Evolutionary conservation across 2,888 invertebrate species (phyloP).

Genomic region (Eristalis pertinax): DNA sequence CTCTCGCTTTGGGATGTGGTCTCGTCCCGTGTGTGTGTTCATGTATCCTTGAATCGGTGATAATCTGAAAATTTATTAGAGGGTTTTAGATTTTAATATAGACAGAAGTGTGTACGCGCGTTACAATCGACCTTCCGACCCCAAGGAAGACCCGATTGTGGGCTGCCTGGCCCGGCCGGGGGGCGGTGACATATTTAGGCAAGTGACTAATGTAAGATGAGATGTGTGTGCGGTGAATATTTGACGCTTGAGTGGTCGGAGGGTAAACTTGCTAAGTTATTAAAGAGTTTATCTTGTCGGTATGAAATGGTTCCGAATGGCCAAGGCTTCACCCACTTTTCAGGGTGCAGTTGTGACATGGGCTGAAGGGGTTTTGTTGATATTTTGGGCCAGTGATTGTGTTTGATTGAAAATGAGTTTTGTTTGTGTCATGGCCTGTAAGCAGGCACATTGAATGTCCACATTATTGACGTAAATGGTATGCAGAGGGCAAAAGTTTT

Average conservation of each 20-base stretch:
- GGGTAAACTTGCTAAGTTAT: slow-evolving; percentile 28
- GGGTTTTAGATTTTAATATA: slow-evolving; percentile 61
- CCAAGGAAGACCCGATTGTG: background rate
- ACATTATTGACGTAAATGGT: slow-evolving; percentile 5
- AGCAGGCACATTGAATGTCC: background rate
- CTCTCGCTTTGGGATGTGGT: background rate
- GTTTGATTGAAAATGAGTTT: slow-evolving; percentile 27
- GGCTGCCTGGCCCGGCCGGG: no score
- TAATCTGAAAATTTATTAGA: slow-evolving; percentile 64
- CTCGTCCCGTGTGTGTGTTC: no score
- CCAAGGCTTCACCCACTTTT: slow-evolving; percentile 12
- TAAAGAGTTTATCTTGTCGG: slow-evolving; percentile 29
- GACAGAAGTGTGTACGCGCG: slow-evolving; percentile 20
- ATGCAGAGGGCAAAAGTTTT: background rate
- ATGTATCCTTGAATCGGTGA: slow-evolving; percentile 53
- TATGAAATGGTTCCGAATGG: slow-evolving; percentile 17
- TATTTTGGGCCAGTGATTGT: slow-evolving; percentile 25
- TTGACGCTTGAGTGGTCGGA: slow-evolving; percentile 6
- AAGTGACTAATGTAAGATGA: slow-evolving; percentile 23
- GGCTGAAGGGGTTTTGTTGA: slow-evolving; percentile 32
- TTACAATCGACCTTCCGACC: background rate
- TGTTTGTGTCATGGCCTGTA: background rate
- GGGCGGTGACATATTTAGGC: background rate
- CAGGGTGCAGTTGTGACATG: slow-evolving; percentile 24
- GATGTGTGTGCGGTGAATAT: slow-evolving; percentile 6